Conservation (phyloP, 2,888 invertebrate species). For the Heliconius hortense region DNA sequence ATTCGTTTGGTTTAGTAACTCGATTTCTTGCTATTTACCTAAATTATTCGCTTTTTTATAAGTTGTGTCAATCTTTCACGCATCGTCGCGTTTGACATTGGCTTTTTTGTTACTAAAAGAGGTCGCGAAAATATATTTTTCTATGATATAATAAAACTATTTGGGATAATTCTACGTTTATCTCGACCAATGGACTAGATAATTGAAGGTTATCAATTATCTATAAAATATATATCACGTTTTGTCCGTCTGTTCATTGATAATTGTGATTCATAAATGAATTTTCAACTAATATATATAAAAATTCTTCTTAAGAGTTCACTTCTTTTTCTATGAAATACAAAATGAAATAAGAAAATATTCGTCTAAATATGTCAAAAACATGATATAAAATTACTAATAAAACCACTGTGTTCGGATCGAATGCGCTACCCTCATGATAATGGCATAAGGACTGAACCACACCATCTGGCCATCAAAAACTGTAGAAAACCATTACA, state of each 20-base stretch:
- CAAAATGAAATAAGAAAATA: background rate
- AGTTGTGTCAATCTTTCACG: slow-evolving; percentile 76
- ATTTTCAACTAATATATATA: no score
- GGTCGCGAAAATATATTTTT: slow-evolving; percentile 54
- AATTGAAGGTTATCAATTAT: slow-evolving; percentile 38
- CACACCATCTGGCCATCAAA: slow-evolving; percentile 16
- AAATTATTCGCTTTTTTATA: slow-evolving; percentile 76
- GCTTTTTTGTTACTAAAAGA: slow-evolving; percentile 68
- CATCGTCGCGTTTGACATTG: slow-evolving; percentile 76
- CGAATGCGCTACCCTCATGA: background rate
- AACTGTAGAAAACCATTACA: slow-evolving; percentile 32
- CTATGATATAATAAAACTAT: slow-evolving; percentile 49
- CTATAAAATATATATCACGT: slow-evolving; percentile 9
- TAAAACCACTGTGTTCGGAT: background rate
- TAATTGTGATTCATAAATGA: background rate
- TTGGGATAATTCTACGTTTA: slow-evolving; percentile 40
- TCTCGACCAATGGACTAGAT: slow-evolving; percentile 39
- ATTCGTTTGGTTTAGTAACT: slow-evolving; percentile 63
- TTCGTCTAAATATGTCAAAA: background rate
- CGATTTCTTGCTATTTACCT: slow-evolving; percentile 79
- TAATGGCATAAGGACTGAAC: background rate
- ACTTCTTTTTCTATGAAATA: background rate
- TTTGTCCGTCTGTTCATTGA: slow-evolving; percentile 8
- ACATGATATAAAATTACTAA: background rate
- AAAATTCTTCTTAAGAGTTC: background rate